These are phyloP conservation scores for Tetranychus urticae DNA, from an alignment of 1,140 invertebrate genomes.

Conservation along the genomic window DNA sequence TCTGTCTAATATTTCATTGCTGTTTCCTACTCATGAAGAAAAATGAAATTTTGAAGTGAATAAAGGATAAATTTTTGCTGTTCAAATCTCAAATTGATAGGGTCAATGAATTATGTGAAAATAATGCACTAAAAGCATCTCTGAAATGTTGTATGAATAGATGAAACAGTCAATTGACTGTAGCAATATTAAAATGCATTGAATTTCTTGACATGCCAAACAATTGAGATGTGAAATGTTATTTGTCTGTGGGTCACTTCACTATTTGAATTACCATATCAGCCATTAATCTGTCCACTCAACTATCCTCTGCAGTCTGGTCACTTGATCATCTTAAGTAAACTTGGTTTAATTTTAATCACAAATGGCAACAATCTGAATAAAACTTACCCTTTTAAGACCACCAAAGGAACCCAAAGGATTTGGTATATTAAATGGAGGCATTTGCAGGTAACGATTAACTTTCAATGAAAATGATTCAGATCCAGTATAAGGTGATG, in stretches of 20 bases:
- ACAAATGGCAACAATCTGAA: neutral
- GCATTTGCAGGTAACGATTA: conserved; percentile 46
- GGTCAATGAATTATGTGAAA: no score
- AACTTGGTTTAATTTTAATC: neutral
- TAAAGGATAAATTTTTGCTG: no score
- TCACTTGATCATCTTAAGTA: neutral
- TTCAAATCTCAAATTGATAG: no score
- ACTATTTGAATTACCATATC: neutral
- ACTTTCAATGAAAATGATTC: conserved; percentile 47
- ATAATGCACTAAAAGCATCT: no score
- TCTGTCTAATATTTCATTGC: no score
- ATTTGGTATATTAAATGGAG: conserved; percentile 64
- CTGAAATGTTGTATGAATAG: no score
- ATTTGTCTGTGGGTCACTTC: neutral
- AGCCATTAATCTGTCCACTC: neutral
- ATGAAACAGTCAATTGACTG: no score
- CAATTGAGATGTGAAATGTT: neutral
- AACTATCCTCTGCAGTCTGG: no score
- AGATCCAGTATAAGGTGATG: conserved; percentile 26
- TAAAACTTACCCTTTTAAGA: conserved; percentile 35
- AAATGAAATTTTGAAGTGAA: no score
- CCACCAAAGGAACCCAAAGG: conserved; percentile 40
- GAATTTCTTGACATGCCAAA: neutral
- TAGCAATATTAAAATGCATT: no score
- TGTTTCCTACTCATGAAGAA: no score